Conservation (phyloP, 2,888 invertebrate species). For the Volucella inflata region DNA sequence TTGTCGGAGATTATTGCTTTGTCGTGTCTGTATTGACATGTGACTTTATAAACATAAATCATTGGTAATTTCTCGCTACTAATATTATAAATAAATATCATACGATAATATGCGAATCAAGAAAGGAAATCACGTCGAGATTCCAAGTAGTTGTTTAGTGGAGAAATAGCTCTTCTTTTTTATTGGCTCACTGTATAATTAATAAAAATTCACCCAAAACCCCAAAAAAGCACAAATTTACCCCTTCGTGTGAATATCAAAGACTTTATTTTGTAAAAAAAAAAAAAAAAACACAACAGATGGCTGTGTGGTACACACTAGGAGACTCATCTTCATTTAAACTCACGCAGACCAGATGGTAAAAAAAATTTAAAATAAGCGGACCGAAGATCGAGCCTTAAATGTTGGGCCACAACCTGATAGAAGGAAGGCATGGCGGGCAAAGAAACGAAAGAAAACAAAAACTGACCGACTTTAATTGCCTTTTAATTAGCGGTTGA, state of each 20-base stretch:
- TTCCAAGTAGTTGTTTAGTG: too few species aligned
- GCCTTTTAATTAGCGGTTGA: slow-evolving; percentile 69
- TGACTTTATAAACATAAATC: too few species aligned
- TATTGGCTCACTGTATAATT: too few species aligned
- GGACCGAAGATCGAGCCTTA: slow-evolving; percentile 28
- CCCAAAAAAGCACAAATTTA: background rate
- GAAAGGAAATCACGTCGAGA: too few species aligned
- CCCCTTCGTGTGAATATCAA: slow-evolving; percentile 7
- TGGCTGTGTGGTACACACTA: slow-evolving; percentile 29
- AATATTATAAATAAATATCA: too few species aligned
- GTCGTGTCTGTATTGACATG: too few species aligned
- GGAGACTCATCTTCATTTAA: slow-evolving; percentile 58
- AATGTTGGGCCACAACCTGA: slow-evolving; percentile 31
- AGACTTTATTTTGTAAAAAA: background rate
- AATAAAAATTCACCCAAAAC: too few species aligned
- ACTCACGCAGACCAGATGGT: slow-evolving; percentile 47
- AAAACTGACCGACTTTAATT: slow-evolving; percentile 64
- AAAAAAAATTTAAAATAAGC: slow-evolving; percentile 20
- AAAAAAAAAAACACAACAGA: slow-evolving; percentile 15
- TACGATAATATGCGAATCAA: too few species aligned
- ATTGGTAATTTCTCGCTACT: too few species aligned
- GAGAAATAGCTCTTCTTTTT: too few species aligned
- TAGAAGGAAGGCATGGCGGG: slow-evolving; percentile 2
- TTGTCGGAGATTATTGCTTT: too few species aligned
- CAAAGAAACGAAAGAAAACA: slow-evolving; percentile 1